A percentile compares a stretch with the other conserved stretches of the same genome.
Conservation (phyloP, 2,797 vertebrate genomes). For the Rhynchotus rufescens region DNA sequence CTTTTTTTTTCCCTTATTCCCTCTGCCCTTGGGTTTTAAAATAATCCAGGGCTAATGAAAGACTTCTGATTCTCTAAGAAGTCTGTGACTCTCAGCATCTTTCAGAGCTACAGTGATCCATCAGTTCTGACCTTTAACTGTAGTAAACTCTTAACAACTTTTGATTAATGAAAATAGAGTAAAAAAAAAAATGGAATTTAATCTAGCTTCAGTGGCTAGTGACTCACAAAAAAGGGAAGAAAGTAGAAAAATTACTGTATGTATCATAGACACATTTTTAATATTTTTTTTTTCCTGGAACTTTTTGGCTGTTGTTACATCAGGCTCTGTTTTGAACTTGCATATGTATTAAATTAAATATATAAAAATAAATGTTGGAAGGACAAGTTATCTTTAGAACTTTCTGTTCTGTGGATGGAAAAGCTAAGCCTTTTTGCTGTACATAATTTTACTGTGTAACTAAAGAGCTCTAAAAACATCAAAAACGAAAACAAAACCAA, state of each 20-base stretch:
- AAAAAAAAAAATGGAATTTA: no score
- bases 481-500: neutral
- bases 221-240: neutral
- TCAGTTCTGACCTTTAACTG: neutral
- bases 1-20: neutral
- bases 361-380: constrained; percentile 29
- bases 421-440: neutral
- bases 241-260: neutral
- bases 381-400: constrained; percentile 26
- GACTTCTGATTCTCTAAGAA: neutral
- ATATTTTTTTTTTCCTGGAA: constrained; percentile 24
- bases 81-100: neutral
- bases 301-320: neutral
- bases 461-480: constrained; percentile 1
- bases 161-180: neutral
- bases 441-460: neutral
- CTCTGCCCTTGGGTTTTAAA: neutral
- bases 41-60: neutral
- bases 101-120: neutral
- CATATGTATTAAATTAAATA: constrained; percentile 55
- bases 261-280: neutral
- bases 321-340: neutral
- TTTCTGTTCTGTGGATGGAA: constrained; percentile 21
- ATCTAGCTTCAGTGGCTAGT: neutral
- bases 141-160: neutral